Evolutionary conservation across 1,140 invertebrate species (phyloP).

Genomic region (Macrocentrus cingulum): DNA sequence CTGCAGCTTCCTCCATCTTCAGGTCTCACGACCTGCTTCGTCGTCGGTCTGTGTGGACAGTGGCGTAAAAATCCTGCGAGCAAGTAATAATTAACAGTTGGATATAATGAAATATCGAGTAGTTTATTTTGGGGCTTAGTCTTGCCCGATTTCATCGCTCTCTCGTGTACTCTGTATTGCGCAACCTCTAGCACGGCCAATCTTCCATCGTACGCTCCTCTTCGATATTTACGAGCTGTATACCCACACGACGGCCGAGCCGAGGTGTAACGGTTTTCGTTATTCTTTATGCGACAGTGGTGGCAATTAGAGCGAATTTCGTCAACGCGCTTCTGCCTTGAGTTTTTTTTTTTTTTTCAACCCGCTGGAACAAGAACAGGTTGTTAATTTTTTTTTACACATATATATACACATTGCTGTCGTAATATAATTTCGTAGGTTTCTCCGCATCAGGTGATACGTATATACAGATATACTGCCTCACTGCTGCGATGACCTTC

Average conservation of each 20-base stretch:
- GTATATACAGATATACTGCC: not conserved
- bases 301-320: slow-evolving; percentile 25
- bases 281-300: slow-evolving; percentile 18
- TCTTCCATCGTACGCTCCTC: slow-evolving; percentile 25
- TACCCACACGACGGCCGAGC: slow-evolving; percentile 5
- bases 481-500: not conserved
- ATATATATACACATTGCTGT: not conserved
- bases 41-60: too few relatives aligned
- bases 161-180: too few relatives aligned
- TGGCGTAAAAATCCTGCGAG: too few relatives aligned
- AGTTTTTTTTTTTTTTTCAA: not conserved
- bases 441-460: not conserved
- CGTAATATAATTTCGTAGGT: not conserved
- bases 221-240: slow-evolving; percentile 27
- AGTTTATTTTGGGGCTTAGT: too few relatives aligned
- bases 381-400: slow-evolving; percentile 8
- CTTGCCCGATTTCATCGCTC: too few relatives aligned
- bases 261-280: slow-evolving; percentile 20
- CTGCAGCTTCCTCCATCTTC: too few relatives aligned
- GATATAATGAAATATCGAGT: not conserved
- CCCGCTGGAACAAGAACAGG: not conserved
- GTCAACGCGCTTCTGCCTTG: slow-evolving; percentile 6
- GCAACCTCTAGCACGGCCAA: slow-evolving; percentile 26
- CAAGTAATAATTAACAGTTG: too few relatives aligned
- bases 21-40: too few relatives aligned